These are phyloP conservation scores for Drosophila vallismaia DNA, from an alignment of 2,888 invertebrate genomes.

Conservation along the genomic window DNA sequence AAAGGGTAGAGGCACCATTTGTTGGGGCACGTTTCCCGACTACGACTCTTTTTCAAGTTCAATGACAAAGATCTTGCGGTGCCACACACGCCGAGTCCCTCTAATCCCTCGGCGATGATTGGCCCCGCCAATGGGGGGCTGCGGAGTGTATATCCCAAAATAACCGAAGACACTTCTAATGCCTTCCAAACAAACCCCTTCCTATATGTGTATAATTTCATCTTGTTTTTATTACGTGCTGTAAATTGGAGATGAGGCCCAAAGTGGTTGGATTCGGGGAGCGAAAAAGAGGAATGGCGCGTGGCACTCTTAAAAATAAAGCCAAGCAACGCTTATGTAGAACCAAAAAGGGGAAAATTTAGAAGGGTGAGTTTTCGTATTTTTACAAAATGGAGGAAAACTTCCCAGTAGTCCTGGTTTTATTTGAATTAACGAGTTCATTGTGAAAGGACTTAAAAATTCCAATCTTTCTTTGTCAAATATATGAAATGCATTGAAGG, in stretches of 20 bases:
- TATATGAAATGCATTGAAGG: no score
- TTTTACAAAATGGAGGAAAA: constrained; percentile 9
- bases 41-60: constrained; percentile 74
- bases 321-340: constrained; percentile 44
- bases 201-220: constrained; percentile 31
- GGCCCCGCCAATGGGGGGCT: constrained; percentile 45
- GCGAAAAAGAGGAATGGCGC: constrained; percentile 4
- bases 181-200: constrained; percentile 60
- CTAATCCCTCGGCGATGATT: constrained; percentile 68
- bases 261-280: constrained; percentile 12
- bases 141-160: constrained; percentile 54
- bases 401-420: neutral
- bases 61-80: constrained; percentile 76
- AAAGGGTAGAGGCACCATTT: constrained; percentile 50
- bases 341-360: constrained; percentile 25
- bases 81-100: constrained; percentile 60
- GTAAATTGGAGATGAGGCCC: constrained; percentile 57
- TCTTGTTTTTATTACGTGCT: constrained; percentile 71
- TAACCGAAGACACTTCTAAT: constrained; percentile 61
- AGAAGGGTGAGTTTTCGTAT: constrained; percentile 36
- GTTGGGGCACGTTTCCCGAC: constrained; percentile 28
- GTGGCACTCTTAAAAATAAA: constrained; percentile 60
- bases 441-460: neutral
- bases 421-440: neutral
- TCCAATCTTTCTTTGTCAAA: neutral